Base-by-base conservation (phyloP, 2,888 invertebrate genomes). In the Girardia tigrina region DNA sequence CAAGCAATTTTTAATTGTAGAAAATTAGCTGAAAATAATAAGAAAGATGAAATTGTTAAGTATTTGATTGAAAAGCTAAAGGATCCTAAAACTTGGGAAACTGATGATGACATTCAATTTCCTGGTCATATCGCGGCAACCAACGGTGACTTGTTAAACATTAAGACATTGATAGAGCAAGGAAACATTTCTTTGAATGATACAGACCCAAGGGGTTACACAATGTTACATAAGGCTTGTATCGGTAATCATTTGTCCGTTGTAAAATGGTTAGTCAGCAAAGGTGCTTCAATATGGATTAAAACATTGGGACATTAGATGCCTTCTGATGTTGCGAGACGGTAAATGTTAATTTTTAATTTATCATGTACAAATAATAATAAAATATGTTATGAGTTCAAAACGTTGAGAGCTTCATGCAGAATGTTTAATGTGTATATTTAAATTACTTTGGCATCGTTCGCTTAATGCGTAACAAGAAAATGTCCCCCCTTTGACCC, bases 61-160 rank as follows among this genome's bases (percentile, higher is more conserved):
- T 71, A 12, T 29, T n/a, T 71, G 23, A 71, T n/a, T 16, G 29
- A 71, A 6, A 27, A 28, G n/a, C 16, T 16, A 29, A 71, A 71
- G n/a, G 29, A 71, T 71, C 28, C 29, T 12, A 28, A 14, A 71
- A 27, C 29, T 12, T 71, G 71, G 28, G 71, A 71, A 29, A n/a
- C 23, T n/a, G 16, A 6, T 28, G 71, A 71, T 20, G 28, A 74
- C 29, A 26, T 70, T 23, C 28, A 20, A 36, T 26, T 4, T 27
- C 73, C 69, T n/a, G 73, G 73, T 26, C 73, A 73, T 70, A 73
- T 73, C 4, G 73, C 73, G n/a, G 73, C 42, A 71, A 2, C 42
- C n/a, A 29, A 42, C 23, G 73, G 73, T 12, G 73, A 73, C n/a
- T 29, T 73, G n/a, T 27, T 28, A 14, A 42, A 27, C n/a, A 26